These are phyloP conservation scores for Elysia crispata DNA, from an alignment of 2,888 invertebrate genomes.

Conservation along the genomic window DNA sequence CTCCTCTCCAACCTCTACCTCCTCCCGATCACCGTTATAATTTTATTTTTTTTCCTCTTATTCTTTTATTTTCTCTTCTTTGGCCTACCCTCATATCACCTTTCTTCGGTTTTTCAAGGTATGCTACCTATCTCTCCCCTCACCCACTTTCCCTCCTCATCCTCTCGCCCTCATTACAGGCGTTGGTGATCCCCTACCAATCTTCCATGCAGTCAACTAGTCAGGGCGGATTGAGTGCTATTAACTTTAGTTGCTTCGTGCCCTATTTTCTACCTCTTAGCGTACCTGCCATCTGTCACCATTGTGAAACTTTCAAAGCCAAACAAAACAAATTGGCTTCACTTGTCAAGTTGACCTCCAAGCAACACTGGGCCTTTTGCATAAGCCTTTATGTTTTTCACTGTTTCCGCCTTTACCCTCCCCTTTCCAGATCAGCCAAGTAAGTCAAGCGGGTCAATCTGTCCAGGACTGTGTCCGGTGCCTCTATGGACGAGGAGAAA, in stretches of 20 bases:
- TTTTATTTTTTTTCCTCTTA: background rate
- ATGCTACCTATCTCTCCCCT: no score
- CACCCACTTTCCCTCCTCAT: background rate
- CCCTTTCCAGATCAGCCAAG: no score
- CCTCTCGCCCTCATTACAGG: background rate
- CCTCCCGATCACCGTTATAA: background rate
- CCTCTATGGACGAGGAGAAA: no score
- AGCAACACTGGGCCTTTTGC: background rate
- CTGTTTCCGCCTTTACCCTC: no score
- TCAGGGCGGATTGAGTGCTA: background rate
- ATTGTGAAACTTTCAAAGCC: constrained; percentile 4
- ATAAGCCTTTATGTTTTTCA: no score
- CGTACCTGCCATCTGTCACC: background rate
- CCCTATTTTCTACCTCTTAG: background rate
- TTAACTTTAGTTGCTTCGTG: background rate
- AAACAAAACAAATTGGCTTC: background rate
- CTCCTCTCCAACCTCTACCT: background rate
- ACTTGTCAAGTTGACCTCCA: background rate
- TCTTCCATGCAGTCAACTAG: background rate
- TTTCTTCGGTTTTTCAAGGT: no score
- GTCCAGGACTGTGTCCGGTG: no score
- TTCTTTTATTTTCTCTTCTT: constrained; percentile 22
- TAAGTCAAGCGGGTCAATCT: no score
- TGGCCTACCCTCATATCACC: background rate
- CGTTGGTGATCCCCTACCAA: background rate